phyloP scores from a whole-genome alignment of 2,797 vertebrate genomes.

The Labroides dimidiatus region DNA sequence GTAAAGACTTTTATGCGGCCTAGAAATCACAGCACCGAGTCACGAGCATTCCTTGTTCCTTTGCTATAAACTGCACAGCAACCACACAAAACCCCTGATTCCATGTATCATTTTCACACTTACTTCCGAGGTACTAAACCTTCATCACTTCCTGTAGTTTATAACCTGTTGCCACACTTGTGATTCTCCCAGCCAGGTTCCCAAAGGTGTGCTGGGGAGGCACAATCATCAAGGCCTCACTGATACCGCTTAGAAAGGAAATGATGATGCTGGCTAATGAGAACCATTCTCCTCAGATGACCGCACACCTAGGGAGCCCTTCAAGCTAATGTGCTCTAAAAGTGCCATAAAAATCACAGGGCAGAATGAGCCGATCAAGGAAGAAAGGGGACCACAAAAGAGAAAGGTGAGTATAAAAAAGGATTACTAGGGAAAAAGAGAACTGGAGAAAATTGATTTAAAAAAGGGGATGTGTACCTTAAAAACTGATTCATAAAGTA shows the following conservation, averaged over 20 bases:
- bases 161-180: slow-evolving; percentile 55
- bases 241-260: slow-evolving; percentile 70
- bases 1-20: slow-evolving; percentile 55
- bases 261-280: slow-evolving; percentile 78
- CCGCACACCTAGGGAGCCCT: slow-evolving; percentile 68
- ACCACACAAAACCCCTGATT: slow-evolving; percentile 34
- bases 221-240: slow-evolving; percentile 63
- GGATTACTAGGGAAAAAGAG: slow-evolving; percentile 5
- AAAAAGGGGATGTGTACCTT: slow-evolving; percentile 10
- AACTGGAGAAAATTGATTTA: slow-evolving; percentile 4
- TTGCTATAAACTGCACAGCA: slow-evolving; percentile 51
- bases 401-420: slow-evolving; percentile 22
- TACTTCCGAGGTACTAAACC: slow-evolving; percentile 40
- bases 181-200: slow-evolving; percentile 42
- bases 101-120: slow-evolving; percentile 38
- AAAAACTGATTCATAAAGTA: neutral
- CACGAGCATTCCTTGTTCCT: slow-evolving; percentile 33
- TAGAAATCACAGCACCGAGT: slow-evolving; percentile 42
- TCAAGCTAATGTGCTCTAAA: slow-evolving; percentile 68
- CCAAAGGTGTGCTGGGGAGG: slow-evolving; percentile 65
- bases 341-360: slow-evolving; percentile 68
- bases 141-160: slow-evolving; percentile 52
- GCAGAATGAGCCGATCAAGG: slow-evolving; percentile 45
- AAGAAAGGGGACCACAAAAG: slow-evolving; percentile 34
- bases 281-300: slow-evolving; percentile 73